These are phyloP conservation scores for Hemibagrus guttatus DNA, from an alignment of 2,797 vertebrate genomes.

Conservation along the genomic window DNA sequence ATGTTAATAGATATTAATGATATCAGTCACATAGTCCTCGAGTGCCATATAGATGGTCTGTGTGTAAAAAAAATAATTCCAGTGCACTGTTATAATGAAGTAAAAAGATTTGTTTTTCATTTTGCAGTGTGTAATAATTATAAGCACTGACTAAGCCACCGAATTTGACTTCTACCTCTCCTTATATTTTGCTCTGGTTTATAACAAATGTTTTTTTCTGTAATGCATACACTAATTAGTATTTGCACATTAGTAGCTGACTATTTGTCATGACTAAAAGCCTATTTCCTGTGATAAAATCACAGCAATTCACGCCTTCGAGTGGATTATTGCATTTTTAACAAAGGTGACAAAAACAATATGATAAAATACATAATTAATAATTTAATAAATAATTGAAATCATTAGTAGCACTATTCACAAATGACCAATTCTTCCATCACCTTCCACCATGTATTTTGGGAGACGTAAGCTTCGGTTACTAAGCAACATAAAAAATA, in stretches of 20 bases:
- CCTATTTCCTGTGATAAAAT: not conserved
- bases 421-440: not conserved
- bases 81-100: not conserved
- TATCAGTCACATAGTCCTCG: not conserved
- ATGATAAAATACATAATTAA: no score
- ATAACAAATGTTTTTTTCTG: not conserved
- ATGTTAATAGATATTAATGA: not conserved
- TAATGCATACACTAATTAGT: not conserved
- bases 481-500: no score
- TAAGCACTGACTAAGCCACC: not conserved
- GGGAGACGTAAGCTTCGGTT: not conserved
- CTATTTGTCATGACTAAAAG: not conserved
- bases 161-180: not conserved
- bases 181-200: not conserved
- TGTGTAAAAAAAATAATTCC: not conserved
- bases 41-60: not conserved
- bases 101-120: not conserved
- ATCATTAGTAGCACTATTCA: not conserved
- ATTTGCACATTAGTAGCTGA: not conserved
- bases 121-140: not conserved
- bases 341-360: not conserved
- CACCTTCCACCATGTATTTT: no score
- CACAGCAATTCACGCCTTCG: not conserved
- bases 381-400: not conserved
- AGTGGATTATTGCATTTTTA: not conserved